Evolutionary conservation across 2,797 vertebrate genomes (phyloP).

Genomic region (Rhynchotus rufescens): DNA sequence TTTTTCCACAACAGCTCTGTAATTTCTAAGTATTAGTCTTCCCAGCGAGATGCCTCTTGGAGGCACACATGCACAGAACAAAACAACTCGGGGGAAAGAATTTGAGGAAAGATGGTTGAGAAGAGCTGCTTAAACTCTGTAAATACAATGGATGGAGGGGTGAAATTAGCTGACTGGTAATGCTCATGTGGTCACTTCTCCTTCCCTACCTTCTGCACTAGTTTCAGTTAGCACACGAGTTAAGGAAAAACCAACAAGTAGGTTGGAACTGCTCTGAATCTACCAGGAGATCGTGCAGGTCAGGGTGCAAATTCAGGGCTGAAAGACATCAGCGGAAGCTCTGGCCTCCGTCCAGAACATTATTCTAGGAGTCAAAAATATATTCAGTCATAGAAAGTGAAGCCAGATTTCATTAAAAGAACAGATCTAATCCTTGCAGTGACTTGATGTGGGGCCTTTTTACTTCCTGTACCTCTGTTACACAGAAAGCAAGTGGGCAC

Average conservation of each 20-base stretch:
- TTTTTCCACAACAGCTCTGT: constrained; percentile 8
- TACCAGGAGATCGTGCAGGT: neutral
- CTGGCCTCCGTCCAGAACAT: neutral
- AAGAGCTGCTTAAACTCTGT: constrained; percentile 10
- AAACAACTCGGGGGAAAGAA: neutral
- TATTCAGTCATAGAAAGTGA: neutral
- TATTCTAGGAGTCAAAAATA: neutral
- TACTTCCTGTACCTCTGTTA: neutral
- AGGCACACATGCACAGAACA: neutral
- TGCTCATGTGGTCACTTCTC: neutral
- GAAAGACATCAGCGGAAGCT: neutral
- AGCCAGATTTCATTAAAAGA: neutral
- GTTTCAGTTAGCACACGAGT: neutral
- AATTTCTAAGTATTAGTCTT: constrained; percentile 20
- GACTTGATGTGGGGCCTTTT: neutral
- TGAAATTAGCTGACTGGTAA: constrained; percentile 1
- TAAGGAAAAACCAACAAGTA: neutral
- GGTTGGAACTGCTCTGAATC: neutral
- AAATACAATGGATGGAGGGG: neutral
- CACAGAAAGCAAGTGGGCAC: neutral
- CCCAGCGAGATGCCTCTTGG: neutral
- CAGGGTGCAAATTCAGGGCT: neutral
- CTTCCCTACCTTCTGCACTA: neutral
- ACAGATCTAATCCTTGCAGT: neutral
- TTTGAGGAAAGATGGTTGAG: neutral